Conservation (phyloP, 2,888 invertebrate species). For the Dynastes tityus region DNA sequence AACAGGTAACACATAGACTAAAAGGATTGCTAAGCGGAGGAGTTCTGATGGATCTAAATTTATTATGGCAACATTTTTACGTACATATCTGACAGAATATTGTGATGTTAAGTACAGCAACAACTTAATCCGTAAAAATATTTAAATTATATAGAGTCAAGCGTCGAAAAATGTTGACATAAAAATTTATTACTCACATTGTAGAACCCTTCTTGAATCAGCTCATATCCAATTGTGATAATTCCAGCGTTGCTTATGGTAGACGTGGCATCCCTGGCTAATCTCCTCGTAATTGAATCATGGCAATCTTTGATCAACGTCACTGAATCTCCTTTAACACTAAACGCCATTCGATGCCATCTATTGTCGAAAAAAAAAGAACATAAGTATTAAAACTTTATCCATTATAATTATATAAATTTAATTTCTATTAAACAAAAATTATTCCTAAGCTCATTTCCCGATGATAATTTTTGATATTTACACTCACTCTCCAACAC, state of each 20-base stretch:
- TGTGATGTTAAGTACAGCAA: too few relatives aligned
- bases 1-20: too few relatives aligned
- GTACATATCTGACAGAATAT: too few relatives aligned
- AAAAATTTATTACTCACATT: constrained; percentile 69
- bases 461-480: constrained; percentile 36
- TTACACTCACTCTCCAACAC: constrained; percentile 78
- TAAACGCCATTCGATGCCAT: constrained; percentile 89
- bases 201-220: constrained; percentile 81
- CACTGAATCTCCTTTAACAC: constrained; percentile 86
- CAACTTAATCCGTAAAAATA: background rate
- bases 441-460: background rate
- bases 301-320: constrained; percentile 85
- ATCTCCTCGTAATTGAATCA: constrained; percentile 75
- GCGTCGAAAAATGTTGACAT: too few relatives aligned
- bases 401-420: background rate
- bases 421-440: background rate
- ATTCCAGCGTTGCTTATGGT: constrained; percentile 82
- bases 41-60: background rate
- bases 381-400: background rate
- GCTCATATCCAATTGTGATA: constrained; percentile 83
- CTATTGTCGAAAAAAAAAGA: constrained; percentile 67
- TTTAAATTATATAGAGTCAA: too few relatives aligned
- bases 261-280: constrained; percentile 76
- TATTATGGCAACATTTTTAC: too few relatives aligned
- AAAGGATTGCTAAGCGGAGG: too few relatives aligned